Evolutionary conservation across 2,113 vertebrate genomes (phyloP).

Genomic region (Polypterus senegalus): DNA sequence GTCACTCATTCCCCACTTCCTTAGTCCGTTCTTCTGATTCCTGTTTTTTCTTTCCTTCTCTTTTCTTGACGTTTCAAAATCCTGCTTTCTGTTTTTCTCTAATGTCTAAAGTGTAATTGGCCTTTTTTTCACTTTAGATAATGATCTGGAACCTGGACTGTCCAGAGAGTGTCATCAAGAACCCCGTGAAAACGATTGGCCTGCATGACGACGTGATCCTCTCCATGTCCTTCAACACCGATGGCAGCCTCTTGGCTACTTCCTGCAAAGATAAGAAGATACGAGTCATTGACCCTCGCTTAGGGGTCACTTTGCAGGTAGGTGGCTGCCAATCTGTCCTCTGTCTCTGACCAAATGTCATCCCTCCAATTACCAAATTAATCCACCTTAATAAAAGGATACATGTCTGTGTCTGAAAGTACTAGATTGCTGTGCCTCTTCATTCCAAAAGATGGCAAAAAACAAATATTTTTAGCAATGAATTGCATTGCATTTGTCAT

Average conservation of each 20-base stretch:
- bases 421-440: too few species aligned
- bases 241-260: slow-evolving; percentile 76
- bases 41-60: neutral
- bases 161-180: slow-evolving; percentile 48
- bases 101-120: neutral
- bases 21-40: too few species aligned
- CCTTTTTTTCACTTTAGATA: slow-evolving; percentile 42
- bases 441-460: too few species aligned
- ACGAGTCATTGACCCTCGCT: slow-evolving; percentile 62
- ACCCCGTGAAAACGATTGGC: slow-evolving; percentile 58
- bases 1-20: neutral
- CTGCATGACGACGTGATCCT: slow-evolving; percentile 72
- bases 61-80: too few species aligned
- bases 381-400: too few species aligned
- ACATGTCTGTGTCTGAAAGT: too few species aligned
- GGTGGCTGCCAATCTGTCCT: too few species aligned
- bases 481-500: too few species aligned
- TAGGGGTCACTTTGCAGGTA: slow-evolving; percentile 61
- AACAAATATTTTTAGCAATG: too few species aligned
- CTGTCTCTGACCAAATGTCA: too few species aligned
- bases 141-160: slow-evolving; percentile 86
- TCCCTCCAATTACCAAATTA: too few species aligned
- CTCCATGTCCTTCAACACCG: slow-evolving; percentile 83
- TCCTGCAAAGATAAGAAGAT: slow-evolving; percentile 77
- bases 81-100: neutral